phyloP scores from a whole-genome alignment of 2,888 invertebrate species.

The Phengaris arion region DNA sequence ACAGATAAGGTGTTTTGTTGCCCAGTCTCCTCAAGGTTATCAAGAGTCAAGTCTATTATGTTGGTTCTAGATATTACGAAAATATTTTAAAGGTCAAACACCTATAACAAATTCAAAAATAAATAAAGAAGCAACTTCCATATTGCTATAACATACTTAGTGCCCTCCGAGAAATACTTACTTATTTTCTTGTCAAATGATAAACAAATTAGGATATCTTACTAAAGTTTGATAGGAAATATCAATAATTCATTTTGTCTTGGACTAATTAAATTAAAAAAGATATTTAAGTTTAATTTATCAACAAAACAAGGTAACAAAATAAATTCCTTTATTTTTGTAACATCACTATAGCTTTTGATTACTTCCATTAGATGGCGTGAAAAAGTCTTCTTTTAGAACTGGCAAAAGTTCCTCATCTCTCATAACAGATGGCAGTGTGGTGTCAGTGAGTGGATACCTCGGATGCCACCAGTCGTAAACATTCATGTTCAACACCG shows the following conservation, averaged over 20 bases:
- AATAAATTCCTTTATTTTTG: conserved; percentile 28
- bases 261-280: neutral
- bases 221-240: neutral
- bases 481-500: conserved; percentile 55
- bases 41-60: conserved; percentile 13
- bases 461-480: conserved; percentile 84
- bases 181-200: neutral
- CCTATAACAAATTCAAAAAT: neutral
- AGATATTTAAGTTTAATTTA: neutral
- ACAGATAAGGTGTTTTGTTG: neutral
- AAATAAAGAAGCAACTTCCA: neutral
- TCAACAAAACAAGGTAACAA: conserved; percentile 27
- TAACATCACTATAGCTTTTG: conserved; percentile 27
- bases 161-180: too few relatives aligned
- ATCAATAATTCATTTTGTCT: neutral
- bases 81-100: conserved; percentile 17
- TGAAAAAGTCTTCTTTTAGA: conserved; percentile 57
- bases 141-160: too few relatives aligned
- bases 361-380: conserved; percentile 38
- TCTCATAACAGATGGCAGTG: conserved; percentile 46
- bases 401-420: conserved; percentile 56
- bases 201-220: neutral
- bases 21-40: conserved; percentile 26
- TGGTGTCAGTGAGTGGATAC: conserved; percentile 59
- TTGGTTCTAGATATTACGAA: neutral